Evolutionary conservation across 2,888 invertebrate genomes (phyloP), one percentile per base, ranked within the genome.

Genomic region (Ennomos quercinarius): DNA sequence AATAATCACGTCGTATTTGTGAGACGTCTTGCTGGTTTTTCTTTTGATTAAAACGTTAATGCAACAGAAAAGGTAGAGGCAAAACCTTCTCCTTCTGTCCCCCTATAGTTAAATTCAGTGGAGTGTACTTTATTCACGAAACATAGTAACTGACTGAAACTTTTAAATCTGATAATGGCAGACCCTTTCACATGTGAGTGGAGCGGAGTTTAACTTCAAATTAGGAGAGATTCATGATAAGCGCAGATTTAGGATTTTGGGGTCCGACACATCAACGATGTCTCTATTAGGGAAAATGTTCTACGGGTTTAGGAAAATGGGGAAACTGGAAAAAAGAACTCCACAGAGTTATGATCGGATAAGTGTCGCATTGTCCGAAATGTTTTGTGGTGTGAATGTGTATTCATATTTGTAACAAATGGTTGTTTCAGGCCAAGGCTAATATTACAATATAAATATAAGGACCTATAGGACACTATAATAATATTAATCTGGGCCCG

Each of bases 151-250:
- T n/a, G n/a, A 11, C 39, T 37, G 43, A 41, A 59, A 60, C 50
- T 60, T 60, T 50, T 46, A 46, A 60, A 60, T 60, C 51, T 36
- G 51, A 61, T 61, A 56, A 56, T 42, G 11, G 10, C 27, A 35
- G 40, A 51, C 55, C 55, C 60, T 61, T 56, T 47, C 44, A 46
- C 55, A 40, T 48, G 46, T 11, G 47, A 61, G 17, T 35, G 45
- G 47, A 45, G 43, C 39, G 17, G 43, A 43, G 60, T 42, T 53
- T 61, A 51, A 56, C 55, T 56, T 39, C 51, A 56, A 56, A 61
- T 61, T 61, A 61, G 55, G 39, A 38, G 47, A 54, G 55, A 56
- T 56, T 41, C 55, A 52, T 17, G 60, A 60, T 60, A 56, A 56
- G 42, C 38, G 13, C 50, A 42, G 43, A 52, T 54, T 36, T 17